These are phyloP conservation scores for Myxocyprinus asiaticus DNA, from an alignment of 2,113 vertebrate genomes.

Conservation along the genomic window DNA sequence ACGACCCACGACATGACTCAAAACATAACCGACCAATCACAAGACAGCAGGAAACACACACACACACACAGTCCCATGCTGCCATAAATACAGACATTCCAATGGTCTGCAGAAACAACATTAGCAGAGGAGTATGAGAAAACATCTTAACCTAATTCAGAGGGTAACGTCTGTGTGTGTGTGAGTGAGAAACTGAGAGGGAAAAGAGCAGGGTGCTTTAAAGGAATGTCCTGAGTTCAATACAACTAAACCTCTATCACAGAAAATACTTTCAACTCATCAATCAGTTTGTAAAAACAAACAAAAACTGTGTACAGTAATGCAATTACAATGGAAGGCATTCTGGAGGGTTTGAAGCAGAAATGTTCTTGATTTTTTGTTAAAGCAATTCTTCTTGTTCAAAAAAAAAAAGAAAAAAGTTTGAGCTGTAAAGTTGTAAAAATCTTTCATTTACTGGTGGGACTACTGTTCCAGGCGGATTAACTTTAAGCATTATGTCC, in stretches of 20 bases:
- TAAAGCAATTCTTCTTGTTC: no score
- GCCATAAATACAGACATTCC: constrained; percentile 30
- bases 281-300: no score
- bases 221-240: not conserved
- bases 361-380: no score
- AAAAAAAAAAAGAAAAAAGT: no score
- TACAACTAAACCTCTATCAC: not conserved
- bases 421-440: no score
- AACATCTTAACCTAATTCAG: not conserved
- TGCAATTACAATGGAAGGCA: no score
- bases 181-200: not conserved
- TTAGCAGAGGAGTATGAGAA: constrained; percentile 15
- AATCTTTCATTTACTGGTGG: no score
- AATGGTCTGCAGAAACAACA: constrained; percentile 20
- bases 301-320: no score
- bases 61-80: not conserved
- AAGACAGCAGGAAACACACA: constrained; percentile 4
- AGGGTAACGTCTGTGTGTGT: not conserved
- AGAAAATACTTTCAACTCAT: not conserved
- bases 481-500: no score
- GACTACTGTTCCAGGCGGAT: no score
- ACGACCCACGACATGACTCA: constrained; percentile 8
- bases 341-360: no score
- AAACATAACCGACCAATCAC: not conserved
- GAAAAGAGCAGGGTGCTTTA: not conserved